Conservation (phyloP, 53 echinoderm and acorn worm genomes). For the Henricia sp. region DNA sequence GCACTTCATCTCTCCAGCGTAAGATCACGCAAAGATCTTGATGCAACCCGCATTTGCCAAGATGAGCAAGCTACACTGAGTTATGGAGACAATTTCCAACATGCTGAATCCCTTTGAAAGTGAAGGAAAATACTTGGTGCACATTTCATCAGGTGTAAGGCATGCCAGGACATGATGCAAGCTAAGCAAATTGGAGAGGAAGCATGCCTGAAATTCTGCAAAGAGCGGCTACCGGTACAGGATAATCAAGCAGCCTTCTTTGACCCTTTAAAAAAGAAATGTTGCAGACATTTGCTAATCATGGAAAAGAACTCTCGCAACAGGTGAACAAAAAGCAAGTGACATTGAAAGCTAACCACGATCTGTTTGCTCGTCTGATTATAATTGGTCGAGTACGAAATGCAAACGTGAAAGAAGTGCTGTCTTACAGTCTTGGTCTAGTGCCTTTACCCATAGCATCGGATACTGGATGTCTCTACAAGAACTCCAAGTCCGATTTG, state of each 20-base stretch:
- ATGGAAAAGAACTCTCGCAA: neutral
- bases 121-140: neutral
- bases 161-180: neutral
- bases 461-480: neutral
- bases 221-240: neutral
- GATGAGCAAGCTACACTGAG: slow-evolving; percentile 14
- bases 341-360: slow-evolving; percentile 8
- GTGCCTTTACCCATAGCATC: neutral
- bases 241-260: neutral
- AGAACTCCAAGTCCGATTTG: slow-evolving; percentile 10
- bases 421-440: neutral
- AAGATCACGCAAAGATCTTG: slow-evolving; percentile 7
- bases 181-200: neutral
- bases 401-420: neutral
- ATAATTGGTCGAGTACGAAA: neutral
- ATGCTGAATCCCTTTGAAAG: slow-evolving; percentile 12
- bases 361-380: slow-evolving; percentile 11
- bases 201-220: neutral
- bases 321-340: neutral
- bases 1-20: too few species aligned
- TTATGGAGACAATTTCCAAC: slow-evolving; percentile 17
- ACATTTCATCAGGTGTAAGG: slow-evolving; percentile 6
- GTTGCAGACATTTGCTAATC: slow-evolving; percentile 8
- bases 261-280: slow-evolving; percentile 11
- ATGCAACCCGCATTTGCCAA: neutral